phyloP scores from a whole-genome alignment of 2,797 vertebrate genomes.

The Spinus olivaceus region DNA sequence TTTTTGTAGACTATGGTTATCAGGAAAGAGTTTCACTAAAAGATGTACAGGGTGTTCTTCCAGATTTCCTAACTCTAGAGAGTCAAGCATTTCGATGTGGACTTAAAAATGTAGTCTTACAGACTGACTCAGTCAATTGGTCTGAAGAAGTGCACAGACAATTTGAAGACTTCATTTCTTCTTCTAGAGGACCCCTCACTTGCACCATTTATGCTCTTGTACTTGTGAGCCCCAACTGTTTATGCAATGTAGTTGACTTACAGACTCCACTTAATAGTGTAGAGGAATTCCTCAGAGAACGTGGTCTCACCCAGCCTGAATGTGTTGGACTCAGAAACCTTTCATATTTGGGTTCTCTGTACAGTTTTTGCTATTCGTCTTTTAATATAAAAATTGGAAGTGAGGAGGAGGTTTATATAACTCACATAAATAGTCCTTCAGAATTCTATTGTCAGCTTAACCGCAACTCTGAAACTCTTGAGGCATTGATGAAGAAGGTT shows the following conservation, averaged over 20 bases:
- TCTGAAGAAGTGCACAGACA: conserved; percentile 48
- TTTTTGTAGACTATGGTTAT: conserved; percentile 85
- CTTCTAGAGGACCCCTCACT: conserved; percentile 59
- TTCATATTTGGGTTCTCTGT: conserved; percentile 58
- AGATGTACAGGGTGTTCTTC: conserved; percentile 78
- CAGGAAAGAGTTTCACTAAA: conserved; percentile 69
- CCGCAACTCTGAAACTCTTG: conserved; percentile 77
- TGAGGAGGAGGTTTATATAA: conserved; percentile 83
- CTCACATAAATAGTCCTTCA: conserved; percentile 80
- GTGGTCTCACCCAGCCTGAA: conserved; percentile 44
- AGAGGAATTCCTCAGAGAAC: conserved; percentile 66
- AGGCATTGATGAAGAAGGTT: conserved; percentile 75
- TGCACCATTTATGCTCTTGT: conserved; percentile 78
- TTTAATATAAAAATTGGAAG: conserved; percentile 80
- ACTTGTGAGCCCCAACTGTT: conserved; percentile 61
- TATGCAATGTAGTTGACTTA: conserved; percentile 83
- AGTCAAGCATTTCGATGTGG: conserved; percentile 86
- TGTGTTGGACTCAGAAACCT: conserved; percentile 36
- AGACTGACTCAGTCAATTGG: conserved; percentile 59
- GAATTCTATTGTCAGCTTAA: conserved; percentile 89
- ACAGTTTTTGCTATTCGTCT: conserved; percentile 85
- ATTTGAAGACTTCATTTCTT: conserved; percentile 75
- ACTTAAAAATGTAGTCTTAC: conserved; percentile 70
- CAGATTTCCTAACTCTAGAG: conserved; percentile 79
- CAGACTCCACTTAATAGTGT: conserved; percentile 63